Conservation (phyloP, 2,888 invertebrate genomes). For the Ornithoptera priamus region DNA sequence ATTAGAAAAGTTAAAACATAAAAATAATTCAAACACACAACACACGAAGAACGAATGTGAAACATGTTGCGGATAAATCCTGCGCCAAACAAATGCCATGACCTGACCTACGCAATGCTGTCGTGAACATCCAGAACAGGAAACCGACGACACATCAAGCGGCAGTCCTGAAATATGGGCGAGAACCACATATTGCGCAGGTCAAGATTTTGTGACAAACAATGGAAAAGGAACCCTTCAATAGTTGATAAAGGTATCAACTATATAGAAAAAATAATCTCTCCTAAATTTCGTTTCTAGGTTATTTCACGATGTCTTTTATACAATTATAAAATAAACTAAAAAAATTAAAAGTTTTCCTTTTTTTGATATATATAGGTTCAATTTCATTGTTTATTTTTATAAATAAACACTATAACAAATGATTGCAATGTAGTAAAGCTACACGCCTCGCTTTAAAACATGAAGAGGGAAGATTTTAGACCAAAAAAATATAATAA, state of each 20-base stretch:
- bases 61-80: neutral
- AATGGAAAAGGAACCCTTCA: neutral
- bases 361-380: no score
- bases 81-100: neutral
- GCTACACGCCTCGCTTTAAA: neutral
- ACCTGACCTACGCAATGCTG: constrained; percentile 11
- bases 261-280: neutral
- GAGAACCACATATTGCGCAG: constrained; percentile 6
- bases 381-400: neutral
- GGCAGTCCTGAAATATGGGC: neutral
- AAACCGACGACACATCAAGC: neutral
- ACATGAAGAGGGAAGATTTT: neutral
- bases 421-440: neutral
- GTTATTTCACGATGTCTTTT: neutral
- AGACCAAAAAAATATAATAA: neutral
- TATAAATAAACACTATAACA: neutral
- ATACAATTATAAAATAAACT: no score
- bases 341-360: no score
- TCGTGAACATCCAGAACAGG: neutral
- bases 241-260: neutral
- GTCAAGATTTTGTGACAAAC: neutral
- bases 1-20: neutral
- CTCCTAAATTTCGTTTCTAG: neutral
- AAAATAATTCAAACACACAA: neutral
- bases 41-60: neutral